Conservation (phyloP, 2,113 vertebrate genomes). For the Cercopithecus mona region DNA sequence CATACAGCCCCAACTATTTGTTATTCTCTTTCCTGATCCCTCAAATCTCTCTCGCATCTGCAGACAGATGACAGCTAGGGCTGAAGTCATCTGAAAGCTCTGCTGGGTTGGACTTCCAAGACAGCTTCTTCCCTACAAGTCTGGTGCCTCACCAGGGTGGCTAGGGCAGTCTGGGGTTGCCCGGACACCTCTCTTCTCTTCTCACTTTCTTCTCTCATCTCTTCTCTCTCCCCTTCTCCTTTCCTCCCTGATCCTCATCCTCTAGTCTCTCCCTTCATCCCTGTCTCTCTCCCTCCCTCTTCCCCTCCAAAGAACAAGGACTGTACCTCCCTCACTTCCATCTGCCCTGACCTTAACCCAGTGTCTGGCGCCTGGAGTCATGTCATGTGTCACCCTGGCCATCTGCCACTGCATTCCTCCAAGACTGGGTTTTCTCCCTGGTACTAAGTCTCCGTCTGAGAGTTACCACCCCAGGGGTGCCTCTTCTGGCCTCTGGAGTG, state of each 20-base stretch:
- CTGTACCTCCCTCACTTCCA: rapidly evolving
- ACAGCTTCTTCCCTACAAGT: rapidly evolving
- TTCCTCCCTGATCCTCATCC: neutral
- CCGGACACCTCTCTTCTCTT: too few relatives aligned
- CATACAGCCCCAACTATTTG: too few relatives aligned
- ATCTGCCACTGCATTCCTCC: neutral
- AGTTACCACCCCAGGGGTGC: too few relatives aligned
- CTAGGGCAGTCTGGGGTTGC: rapidly evolving
- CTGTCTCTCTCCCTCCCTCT: neutral
- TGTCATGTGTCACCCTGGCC: rapidly evolving
- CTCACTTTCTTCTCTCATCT: neutral
- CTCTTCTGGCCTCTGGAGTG: neutral
- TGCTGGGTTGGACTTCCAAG: too few relatives aligned
- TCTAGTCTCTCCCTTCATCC: too few relatives aligned
- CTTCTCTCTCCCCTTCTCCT: too few relatives aligned
- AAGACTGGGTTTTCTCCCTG: rapidly evolving
- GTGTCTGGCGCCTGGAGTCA: rapidly evolving
- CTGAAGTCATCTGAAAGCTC: neutral
- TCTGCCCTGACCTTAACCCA: rapidly evolving
- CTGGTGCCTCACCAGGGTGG: neutral
- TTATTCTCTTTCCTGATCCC: neutral
- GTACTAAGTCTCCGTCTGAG: neutral
- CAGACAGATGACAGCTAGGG: neutral
- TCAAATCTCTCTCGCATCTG: rapidly evolving
- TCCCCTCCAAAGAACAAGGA: neutral